phyloP scores from a whole-genome alignment of 2,797 vertebrate genomes.

The Cichlasoma orientale region DNA sequence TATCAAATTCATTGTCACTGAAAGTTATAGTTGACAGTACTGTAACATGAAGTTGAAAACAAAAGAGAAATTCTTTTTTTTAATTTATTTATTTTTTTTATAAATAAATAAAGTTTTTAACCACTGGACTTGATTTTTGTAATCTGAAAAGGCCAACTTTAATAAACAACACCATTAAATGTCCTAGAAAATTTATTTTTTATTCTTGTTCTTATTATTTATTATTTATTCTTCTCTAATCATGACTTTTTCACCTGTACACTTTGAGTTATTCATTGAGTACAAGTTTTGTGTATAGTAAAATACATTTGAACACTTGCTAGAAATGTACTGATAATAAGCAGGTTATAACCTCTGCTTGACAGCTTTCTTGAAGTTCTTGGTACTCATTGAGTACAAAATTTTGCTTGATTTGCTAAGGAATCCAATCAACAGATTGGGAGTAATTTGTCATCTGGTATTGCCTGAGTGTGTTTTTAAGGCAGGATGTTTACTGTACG shows the following conservation, averaged over 20 bases:
- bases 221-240: neutral
- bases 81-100: neutral
- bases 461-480: slow-evolving; percentile 58
- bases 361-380: neutral
- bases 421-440: slow-evolving; percentile 20
- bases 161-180: neutral
- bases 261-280: neutral
- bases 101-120: neutral
- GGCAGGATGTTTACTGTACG: slow-evolving; percentile 75
- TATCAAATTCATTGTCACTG: neutral
- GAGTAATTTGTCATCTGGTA: slow-evolving; percentile 30
- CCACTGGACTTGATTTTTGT: neutral
- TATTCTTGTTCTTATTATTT: no score
- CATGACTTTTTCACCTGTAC: neutral
- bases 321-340: no score
- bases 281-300: neutral
- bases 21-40: neutral
- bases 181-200: neutral
- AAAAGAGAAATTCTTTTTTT: neutral
- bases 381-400: neutral
- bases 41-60: neutral
- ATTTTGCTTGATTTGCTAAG: neutral
- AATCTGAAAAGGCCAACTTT: neutral
- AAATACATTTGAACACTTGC: neutral
- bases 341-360: neutral